phyloP scores from a whole-genome alignment of 2,113 vertebrate genomes.

The Fukomys damarensis region DNA sequence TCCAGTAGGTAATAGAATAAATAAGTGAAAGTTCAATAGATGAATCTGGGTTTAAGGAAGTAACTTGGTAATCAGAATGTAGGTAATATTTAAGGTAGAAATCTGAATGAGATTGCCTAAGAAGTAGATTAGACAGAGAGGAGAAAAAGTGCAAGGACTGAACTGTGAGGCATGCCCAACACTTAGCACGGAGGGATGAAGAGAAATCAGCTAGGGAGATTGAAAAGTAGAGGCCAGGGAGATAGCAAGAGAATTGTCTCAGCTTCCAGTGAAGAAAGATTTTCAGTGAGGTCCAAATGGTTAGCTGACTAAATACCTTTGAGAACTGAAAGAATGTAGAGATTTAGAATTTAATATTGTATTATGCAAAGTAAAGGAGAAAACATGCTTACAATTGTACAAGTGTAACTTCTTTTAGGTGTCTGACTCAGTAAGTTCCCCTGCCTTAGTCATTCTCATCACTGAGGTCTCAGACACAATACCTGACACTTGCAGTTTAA shows the following conservation, averaged over 20 bases:
- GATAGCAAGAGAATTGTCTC: background rate
- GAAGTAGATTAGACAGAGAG: background rate
- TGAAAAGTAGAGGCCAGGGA: background rate
- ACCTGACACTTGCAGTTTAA: background rate
- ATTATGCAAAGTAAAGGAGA: background rate
- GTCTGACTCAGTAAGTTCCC: background rate
- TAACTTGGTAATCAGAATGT: background rate
- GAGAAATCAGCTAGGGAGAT: background rate
- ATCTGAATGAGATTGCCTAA: background rate
- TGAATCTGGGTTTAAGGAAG: background rate
- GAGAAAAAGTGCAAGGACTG: background rate
- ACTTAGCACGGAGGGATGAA: background rate
- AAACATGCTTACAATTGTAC: background rate
- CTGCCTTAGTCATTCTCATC: background rate
- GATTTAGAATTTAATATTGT: background rate
- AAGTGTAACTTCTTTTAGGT: background rate
- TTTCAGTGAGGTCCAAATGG: background rate
- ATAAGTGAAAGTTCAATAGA: background rate
- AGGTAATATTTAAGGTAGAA: background rate
- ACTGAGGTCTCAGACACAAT: background rate
- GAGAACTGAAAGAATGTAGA: conserved; percentile 18
- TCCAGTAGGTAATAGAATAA: background rate
- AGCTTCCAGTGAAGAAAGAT: background rate
- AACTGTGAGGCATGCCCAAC: background rate
- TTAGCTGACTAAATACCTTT: background rate